Base-by-base conservation (phyloP, 2,888 invertebrate species). In the Folsomia candida region DNA sequence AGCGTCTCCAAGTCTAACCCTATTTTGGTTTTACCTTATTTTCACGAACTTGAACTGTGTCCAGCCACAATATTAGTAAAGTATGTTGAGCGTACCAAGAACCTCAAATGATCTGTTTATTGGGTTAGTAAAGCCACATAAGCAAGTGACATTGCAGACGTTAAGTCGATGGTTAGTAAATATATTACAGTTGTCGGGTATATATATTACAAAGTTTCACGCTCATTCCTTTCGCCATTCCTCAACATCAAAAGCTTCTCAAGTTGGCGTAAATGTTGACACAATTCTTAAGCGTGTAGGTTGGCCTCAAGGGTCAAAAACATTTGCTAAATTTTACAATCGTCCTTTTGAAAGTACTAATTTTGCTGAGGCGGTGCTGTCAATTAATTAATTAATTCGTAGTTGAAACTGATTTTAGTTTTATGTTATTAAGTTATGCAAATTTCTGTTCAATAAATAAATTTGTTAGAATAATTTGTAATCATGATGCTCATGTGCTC, bases 111-210 rank as follows among this genome's bases (percentile, higher is more conserved):
- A 29, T 18, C 28, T 74, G n/a, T 70, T 74, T 29, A 1, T 74
- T 25, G 37, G 66, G 26, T 2, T 57, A n/a, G 2, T 2, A 3
- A 22, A 24, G n/a, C 70, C 69, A 2, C 29, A 70, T 62, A 62
- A 57, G 9, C 28, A 51, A 26, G 74, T 68, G 2, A 64, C 37
- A 1, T n/a, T 63, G n/a, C 69, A 74, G 18, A 74, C 74, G 1
- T 58, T 72, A 54, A 51, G 22, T 1, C 29, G 51, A 6, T 68
- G 68, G 68, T 11, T 68, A 9, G 26, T 25, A 63, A 20, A 4
- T 1, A 26, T 29, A 29, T 29, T 68, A n/a, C 9, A 22, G 25
- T 1, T 22, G 2, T 47, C 63, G 20, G 70, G n/a, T n/a, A n/a
- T n/a, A n/a, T n/a, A n/a, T n/a, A n/a, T n/a, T n/a, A n/a, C n/a